Conservation (phyloP, 2,888 invertebrate genomes). For the Trimorus sp. region DNA sequence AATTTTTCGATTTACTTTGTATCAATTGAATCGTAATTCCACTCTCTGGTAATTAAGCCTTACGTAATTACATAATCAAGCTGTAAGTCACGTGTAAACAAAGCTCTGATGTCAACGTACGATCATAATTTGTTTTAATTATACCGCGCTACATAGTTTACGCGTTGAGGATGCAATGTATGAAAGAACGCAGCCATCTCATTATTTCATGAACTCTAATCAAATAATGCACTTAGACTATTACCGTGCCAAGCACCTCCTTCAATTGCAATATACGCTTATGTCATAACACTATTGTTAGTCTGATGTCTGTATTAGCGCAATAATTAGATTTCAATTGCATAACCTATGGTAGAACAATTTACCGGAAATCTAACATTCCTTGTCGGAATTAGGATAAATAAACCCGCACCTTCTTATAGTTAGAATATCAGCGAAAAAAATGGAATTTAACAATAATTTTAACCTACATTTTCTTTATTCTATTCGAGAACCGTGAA, state of each 20-base stretch:
- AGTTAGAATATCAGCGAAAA: too few species aligned
- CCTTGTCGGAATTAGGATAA: too few species aligned
- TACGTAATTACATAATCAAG: neutral
- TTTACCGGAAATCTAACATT: too few species aligned
- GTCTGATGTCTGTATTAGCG: neutral
- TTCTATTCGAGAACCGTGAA: too few species aligned
- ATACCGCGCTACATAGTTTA: neutral
- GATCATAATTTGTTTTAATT: constrained; percentile 1
- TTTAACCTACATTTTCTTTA: too few species aligned
- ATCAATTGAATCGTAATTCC: too few species aligned
- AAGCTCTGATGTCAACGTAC: neutral
- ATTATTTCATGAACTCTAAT: neutral
- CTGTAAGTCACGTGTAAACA: neutral
- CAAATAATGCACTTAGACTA: constrained; percentile 3
- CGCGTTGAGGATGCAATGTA: neutral
- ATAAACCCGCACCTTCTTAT: too few species aligned
- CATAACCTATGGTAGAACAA: too few species aligned
- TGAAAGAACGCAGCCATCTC: neutral
- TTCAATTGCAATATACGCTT: neutral
- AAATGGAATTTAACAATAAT: too few species aligned
- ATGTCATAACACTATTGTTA: constrained; percentile 1
- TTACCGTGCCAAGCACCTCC: neutral
- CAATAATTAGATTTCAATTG: too few species aligned
- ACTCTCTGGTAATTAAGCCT: too few species aligned
- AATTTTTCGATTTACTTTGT: too few species aligned